Evolutionary conservation across 2,797 vertebrate genomes (phyloP).

Genomic region (Melanotaenia parkinsoni): DNA sequence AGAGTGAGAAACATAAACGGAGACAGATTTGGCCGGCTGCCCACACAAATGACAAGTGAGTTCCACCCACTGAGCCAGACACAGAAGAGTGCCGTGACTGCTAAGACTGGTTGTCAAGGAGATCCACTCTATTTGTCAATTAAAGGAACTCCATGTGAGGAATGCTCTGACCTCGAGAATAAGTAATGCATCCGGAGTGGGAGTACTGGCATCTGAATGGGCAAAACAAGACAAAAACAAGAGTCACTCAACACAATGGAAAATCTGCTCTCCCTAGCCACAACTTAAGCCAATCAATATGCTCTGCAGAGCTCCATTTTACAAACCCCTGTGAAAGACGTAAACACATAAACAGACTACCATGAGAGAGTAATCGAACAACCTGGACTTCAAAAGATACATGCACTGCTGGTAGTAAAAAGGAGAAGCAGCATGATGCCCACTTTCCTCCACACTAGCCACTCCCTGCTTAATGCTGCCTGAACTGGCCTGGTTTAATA

Average conservation of each 20-base stretch:
- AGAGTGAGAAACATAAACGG: slow-evolving; percentile 47
- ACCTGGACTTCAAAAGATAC: slow-evolving; percentile 9
- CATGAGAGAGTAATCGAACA: slow-evolving; percentile 5
- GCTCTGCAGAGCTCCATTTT: slow-evolving; percentile 1
- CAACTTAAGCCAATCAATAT: slow-evolving; percentile 38
- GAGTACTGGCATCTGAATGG: slow-evolving; percentile 37
- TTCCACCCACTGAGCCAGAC: slow-evolving; percentile 71
- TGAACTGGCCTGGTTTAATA: slow-evolving; percentile 75
- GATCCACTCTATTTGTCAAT: slow-evolving; percentile 70
- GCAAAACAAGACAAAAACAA: slow-evolving; percentile 49
- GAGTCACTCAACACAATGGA: slow-evolving; percentile 25
- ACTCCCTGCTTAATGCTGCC: slow-evolving; percentile 57
- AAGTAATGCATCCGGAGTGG: slow-evolving; percentile 50
- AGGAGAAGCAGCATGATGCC: slow-evolving; percentile 15
- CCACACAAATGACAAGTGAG: slow-evolving; percentile 67
- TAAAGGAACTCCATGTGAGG: slow-evolving; percentile 64
- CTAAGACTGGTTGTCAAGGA: slow-evolving; percentile 75
- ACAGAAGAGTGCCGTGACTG: slow-evolving; percentile 67
- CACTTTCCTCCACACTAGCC: slow-evolving; percentile 34
- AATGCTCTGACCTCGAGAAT: slow-evolving; percentile 56
- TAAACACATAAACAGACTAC: slow-evolving; percentile 15
- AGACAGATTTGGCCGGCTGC: slow-evolving; percentile 55
- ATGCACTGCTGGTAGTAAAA: slow-evolving; percentile 15
- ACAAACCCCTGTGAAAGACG: slow-evolving; percentile 12
- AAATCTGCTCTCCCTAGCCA: slow-evolving; percentile 32